Base-by-base conservation (phyloP, 2,113 vertebrate species). In the Amphilophus citrinellus region DNA sequence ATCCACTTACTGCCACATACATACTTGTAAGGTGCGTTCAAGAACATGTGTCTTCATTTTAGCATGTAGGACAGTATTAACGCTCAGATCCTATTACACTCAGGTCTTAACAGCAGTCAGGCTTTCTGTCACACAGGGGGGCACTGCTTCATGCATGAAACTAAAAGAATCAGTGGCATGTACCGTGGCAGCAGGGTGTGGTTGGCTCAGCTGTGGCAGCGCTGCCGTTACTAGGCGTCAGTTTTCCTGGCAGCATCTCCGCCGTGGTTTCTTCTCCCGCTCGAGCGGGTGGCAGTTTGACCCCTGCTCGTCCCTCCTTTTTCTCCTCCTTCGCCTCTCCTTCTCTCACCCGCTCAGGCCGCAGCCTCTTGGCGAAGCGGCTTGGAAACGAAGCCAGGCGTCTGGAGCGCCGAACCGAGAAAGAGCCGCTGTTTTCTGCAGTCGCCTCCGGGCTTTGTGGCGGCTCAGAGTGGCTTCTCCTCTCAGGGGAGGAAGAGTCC, bases 351-450 rank as follows among this genome's bases (percentile, higher is more conserved):
- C 84, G 62, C 4, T 27, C 13, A 61, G 90, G 50, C 93, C 96
- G 83, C 65, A 93, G 59, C 93, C 96, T 95, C 94, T 97, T 96
- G 93, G 92, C 89, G 78, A 95, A 77, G 92, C 95, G 94, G 91
- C 96, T 96, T 61, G 97, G 93, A 86, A 96, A 96, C 4, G 1
- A 97, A 92, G 95, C 98, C 91, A 99, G 96, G 73, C 98, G 97
- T 17, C 97, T 95, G 13, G 98, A 99, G 4, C 98, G 97, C 24
- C 98, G 95, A 6, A 99, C 97, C 0, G 97, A 86, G 95, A 97
- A 94, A 84, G 77, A 3, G 61, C 90, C 76, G 5, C 88, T 4
- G 59, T 82, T 92, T 61, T 95, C 89, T 88, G 57, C 79, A 75
- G 80, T 59, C 8, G 81, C 87, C 57, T 97, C 87, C 4, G 92